Evolutionary conservation across 2,797 vertebrate genomes (phyloP).

Genomic region (Coendou prehensilis): DNA sequence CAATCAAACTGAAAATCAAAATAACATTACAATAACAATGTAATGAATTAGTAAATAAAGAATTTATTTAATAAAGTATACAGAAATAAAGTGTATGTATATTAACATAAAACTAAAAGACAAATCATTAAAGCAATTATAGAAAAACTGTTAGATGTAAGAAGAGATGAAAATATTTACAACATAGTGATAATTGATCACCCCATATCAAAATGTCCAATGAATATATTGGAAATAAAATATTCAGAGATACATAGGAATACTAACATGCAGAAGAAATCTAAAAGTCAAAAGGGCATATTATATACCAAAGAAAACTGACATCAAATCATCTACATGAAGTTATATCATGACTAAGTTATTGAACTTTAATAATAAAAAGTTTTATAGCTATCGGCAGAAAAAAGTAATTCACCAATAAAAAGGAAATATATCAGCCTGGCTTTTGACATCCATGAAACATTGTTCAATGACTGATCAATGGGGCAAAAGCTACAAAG

Average conservation of each 20-base stretch:
- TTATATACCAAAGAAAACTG: neutral
- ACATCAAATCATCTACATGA: neutral
- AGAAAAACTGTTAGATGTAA: neutral
- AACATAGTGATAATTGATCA: neutral
- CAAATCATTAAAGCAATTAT: neutral
- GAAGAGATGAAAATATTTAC: neutral
- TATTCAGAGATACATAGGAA: neutral
- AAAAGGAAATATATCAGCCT: neutral
- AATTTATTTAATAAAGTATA: neutral
- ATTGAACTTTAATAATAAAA: neutral
- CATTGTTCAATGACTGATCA: neutral
- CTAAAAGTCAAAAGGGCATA: neutral
- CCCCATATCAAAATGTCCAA: neutral
- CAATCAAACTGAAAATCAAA: neutral
- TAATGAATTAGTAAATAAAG: neutral
- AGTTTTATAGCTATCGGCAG: neutral
- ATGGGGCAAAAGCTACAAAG: neutral
- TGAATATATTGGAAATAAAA: neutral
- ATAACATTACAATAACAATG: neutral
- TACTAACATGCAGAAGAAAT: neutral
- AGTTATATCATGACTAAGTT: neutral
- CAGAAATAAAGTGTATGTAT: neutral
- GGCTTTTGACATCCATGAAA: neutral
- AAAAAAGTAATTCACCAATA: neutral
- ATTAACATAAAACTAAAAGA: neutral